Conservation (phyloP, 2,113 vertebrate species). For the Pelecanus crispus region DNA sequence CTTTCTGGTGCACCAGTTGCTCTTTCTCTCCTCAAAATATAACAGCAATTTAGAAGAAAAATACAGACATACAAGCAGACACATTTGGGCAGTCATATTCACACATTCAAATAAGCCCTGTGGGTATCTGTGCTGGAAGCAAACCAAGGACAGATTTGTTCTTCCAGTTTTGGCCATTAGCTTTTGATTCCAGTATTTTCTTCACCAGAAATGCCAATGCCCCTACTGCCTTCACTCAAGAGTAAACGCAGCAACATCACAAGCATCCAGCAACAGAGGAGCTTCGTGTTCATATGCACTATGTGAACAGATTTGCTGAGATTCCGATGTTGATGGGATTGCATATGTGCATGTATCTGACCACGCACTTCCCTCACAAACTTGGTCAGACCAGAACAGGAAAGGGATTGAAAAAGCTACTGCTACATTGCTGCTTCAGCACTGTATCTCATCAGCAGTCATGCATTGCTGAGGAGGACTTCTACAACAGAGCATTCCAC, state of each 20-base stretch:
- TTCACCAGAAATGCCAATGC: not conserved
- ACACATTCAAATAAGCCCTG: not conserved
- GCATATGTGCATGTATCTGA: accelerated
- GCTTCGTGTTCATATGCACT: accelerated
- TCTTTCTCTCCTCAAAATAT: not conserved
- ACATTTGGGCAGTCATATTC: not conserved
- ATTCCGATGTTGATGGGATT: too few relatives aligned
- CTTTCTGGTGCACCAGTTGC: not conserved
- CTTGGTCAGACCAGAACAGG: not conserved
- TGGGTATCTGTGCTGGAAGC: not conserved
- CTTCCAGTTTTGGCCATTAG: not conserved
- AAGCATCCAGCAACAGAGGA: not conserved
- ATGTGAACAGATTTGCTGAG: accelerated
- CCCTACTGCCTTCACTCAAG: not conserved
- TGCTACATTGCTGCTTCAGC: not conserved
- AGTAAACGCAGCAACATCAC: not conserved
- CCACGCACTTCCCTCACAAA: not conserved
- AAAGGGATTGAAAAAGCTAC: too few relatives aligned
- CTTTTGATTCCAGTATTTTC: not conserved
- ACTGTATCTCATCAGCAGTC: not conserved
- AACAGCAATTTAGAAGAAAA: not conserved
- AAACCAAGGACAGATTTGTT: not conserved
- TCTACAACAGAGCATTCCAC: not conserved
- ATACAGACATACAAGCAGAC: not conserved
- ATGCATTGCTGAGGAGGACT: not conserved